Conservation (phyloP, 2,888 invertebrate species). For the Rhingia campestris region DNA sequence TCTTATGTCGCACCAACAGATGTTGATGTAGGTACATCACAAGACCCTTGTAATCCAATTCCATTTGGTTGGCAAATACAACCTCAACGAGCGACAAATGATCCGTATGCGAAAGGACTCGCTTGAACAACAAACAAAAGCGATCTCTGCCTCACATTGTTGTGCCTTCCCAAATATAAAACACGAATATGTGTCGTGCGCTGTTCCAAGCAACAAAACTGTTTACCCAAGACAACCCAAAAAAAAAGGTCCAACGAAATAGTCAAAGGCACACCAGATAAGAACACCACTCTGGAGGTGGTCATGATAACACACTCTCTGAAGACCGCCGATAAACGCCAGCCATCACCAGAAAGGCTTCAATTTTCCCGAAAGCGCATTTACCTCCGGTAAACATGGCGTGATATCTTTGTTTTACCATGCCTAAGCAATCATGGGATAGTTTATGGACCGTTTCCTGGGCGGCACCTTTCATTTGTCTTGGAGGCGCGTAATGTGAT, state of each 20-base stretch:
- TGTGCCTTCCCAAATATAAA: slow-evolving; percentile 50
- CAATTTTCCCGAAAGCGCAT: slow-evolving; percentile 42
- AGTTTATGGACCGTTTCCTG: slow-evolving; percentile 67
- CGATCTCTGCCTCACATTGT: slow-evolving; percentile 24
- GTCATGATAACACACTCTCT: slow-evolving; percentile 43
- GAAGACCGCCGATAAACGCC: slow-evolving; percentile 1
- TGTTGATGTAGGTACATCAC: slow-evolving; percentile 16
- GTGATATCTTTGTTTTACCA: slow-evolving; percentile 60
- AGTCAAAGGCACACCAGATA: slow-evolving; percentile 41
- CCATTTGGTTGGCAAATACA: slow-evolving; percentile 53
- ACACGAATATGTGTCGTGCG: slow-evolving; percentile 44
- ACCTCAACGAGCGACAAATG: slow-evolving; percentile 52
- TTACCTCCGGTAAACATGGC: slow-evolving; percentile 54
- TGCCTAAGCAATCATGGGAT: slow-evolving; percentile 46
- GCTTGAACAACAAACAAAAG: slow-evolving; percentile 37
- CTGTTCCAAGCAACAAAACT: slow-evolving; percentile 42
- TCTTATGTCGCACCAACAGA: slow-evolving; percentile 1
- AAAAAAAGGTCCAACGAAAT: slow-evolving; percentile 37
- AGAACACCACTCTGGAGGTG: slow-evolving; percentile 39
- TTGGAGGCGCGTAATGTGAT: slow-evolving; percentile 56
- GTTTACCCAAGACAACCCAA: slow-evolving; percentile 39
- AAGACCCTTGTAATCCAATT: slow-evolving; percentile 53
- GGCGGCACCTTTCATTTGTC: slow-evolving; percentile 60
- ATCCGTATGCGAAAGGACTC: slow-evolving; percentile 56
- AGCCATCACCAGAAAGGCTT: background rate